Percentiles rank a stretch among this genome's conserved stretches.
Conservation (phyloP, 2,888 invertebrate genomes). For the Perithous albicinctus region DNA sequence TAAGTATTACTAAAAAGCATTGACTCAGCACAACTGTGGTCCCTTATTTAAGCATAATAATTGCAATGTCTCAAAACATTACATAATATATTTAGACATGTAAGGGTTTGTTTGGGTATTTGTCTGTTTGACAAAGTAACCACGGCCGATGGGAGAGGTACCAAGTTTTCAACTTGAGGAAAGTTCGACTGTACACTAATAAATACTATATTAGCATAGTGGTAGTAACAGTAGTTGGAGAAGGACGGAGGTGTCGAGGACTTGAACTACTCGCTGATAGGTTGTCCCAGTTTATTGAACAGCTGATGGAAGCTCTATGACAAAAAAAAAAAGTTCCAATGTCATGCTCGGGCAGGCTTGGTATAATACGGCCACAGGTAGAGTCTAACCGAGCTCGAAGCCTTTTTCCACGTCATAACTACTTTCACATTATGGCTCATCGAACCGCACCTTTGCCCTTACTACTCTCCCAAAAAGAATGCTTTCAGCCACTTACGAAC, state of each 20-base stretch:
- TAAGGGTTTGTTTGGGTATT: not conserved
- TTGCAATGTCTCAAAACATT: not conserved
- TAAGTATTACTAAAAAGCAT: too few species aligned
- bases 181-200: conserved; percentile 1
- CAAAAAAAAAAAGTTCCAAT: conserved; percentile 58
- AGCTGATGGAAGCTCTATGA: conserved; percentile 38
- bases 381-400: conserved; percentile 20
- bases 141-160: not conserved
- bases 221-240: not conserved
- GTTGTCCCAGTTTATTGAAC: conserved; percentile 53
- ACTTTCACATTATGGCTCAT: conserved; percentile 62
- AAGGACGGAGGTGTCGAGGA: not conserved
- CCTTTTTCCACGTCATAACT: conserved; percentile 48
- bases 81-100: not conserved
- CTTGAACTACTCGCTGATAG: conserved; percentile 32
- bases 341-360: conserved; percentile 43
- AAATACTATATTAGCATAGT: not conserved
- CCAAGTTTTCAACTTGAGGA: not conserved
- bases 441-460: conserved; percentile 56
- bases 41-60: not conserved
- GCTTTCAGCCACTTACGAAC: not conserved
- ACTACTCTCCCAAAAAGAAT: conserved; percentile 48
- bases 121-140: not conserved
- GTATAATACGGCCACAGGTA: conserved; percentile 8
- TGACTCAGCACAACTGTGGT: not conserved